Conservation (phyloP, 2,113 vertebrate genomes). For the Lampris megalopsis region DNA sequence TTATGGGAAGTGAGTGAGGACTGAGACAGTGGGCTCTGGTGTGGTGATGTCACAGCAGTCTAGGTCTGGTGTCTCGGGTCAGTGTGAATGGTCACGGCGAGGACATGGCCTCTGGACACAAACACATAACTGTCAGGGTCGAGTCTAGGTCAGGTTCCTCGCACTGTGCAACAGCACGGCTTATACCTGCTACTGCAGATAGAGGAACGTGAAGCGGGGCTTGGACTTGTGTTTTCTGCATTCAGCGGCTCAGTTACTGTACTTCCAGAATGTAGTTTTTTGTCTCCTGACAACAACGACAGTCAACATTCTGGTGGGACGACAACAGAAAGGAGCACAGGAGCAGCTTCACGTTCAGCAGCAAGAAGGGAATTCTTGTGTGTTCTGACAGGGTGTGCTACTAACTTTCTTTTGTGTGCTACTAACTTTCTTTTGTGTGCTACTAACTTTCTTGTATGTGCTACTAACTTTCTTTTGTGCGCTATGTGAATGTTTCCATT, state of each 20-base stretch:
- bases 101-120: constrained; percentile 65
- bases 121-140: constrained; percentile 71
- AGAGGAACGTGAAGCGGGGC: background rate
- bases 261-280: too few species aligned
- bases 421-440: too few species aligned
- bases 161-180: constrained; percentile 1
- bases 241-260: too few species aligned
- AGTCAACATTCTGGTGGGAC: too few species aligned
- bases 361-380: background rate
- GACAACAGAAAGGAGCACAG: background rate
- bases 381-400: too few species aligned
- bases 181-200: background rate
- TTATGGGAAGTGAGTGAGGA: constrained; percentile 47
- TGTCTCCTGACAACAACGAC: too few species aligned
- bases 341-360: background rate
- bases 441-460: too few species aligned
- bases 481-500: background rate
- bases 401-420: too few species aligned
- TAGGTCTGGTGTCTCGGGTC: constrained; percentile 67
- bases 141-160: constrained; percentile 45
- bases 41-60: constrained; percentile 59
- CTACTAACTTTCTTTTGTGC: background rate
- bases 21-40: constrained; percentile 37
- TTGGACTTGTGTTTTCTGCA: too few species aligned
- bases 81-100: constrained; percentile 71